Base-by-base conservation (phyloP, 37 sponge, comb jelly and placozoan genomes). In the Chondrosia reniformis region DNA sequence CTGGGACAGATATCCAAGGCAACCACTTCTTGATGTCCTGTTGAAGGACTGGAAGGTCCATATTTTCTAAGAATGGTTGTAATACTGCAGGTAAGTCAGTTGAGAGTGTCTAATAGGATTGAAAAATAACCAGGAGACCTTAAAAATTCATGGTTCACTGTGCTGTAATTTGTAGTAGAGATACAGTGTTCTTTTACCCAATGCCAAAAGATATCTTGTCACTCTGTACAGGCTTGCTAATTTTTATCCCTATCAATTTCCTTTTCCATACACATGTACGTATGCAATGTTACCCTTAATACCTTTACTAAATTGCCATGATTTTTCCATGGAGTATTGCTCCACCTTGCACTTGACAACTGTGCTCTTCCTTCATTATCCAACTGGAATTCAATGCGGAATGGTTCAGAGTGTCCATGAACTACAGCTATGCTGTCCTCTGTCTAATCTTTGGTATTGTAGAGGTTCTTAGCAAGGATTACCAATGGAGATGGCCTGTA, bases 391-490 rank as follows among this genome's bases (percentile, higher is more conserved):
- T 69, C 42, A 19, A 69, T 43, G 72, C 72, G 42, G 17, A 69
- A 44, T 69, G 80, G 80, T 9, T 44, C 67, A 19, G 80, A 63
- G 45, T 79, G 80, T 4, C 67, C 67, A 46, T 79, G 67, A 8
- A 79, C 67, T 13, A 52, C 80, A 28, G 65, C 46, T 22, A 79
- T 33, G 80, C 54, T 17, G 39, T 64, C 37, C 52, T 67, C 19
- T 4, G 67, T 13, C 80, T 49, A 66, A 19, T 66, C 67, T 37
- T 66, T 79, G 0, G 64, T 45, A 44, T 79, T 24, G 22, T 66
- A 67, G 28, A 66, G 28, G 43, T 79, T 36, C 25, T 45, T 67
- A 30, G 67, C 30, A n/a, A 34, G 27, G 28, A 25, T 2, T 7
- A 78, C 46, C 1, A 15, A 1, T 45, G 80, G 80, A 4, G 31